These are phyloP conservation scores for Rhynchomys soricoides DNA, from an alignment of 2,113 vertebrate genomes.

Conservation along the genomic window DNA sequence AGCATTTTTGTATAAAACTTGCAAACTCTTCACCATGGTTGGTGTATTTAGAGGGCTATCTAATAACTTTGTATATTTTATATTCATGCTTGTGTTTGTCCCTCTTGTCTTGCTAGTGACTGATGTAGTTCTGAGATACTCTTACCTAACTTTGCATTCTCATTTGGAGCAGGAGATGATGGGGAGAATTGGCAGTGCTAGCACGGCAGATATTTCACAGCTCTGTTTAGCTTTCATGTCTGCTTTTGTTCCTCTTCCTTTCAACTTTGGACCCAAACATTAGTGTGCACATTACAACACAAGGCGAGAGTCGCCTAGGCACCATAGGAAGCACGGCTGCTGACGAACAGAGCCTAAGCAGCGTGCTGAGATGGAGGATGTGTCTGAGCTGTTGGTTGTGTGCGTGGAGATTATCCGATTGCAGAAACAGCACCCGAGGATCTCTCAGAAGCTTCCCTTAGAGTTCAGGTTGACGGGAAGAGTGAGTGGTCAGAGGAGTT, in stretches of 20 bases:
- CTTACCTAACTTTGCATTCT: neutral
- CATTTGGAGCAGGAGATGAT: slow-evolving; percentile 8
- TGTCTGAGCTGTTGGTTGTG: neutral
- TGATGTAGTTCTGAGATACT: neutral
- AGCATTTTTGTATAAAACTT: slow-evolving; percentile 32
- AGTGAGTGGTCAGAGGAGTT: neutral
- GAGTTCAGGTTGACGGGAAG: neutral
- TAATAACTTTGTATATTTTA: slow-evolving; percentile 21
- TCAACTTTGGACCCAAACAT: neutral
- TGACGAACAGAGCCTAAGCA: neutral
- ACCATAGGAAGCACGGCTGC: neutral
- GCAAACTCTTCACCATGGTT: neutral
- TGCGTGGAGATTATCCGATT: neutral
- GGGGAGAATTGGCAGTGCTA: neutral
- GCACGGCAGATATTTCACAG: neutral
- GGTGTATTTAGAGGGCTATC: neutral
- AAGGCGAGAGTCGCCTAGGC: neutral
- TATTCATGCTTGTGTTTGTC: neutral
- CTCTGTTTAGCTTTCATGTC: neutral
- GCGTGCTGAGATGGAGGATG: neutral
- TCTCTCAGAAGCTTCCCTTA: neutral
- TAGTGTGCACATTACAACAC: neutral
- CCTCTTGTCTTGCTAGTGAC: neutral
- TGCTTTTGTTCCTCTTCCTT: neutral
- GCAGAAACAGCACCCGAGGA: neutral